phyloP scores from a whole-genome alignment of 2,113 vertebrate genomes.

The Saccopteryx leptura region DNA sequence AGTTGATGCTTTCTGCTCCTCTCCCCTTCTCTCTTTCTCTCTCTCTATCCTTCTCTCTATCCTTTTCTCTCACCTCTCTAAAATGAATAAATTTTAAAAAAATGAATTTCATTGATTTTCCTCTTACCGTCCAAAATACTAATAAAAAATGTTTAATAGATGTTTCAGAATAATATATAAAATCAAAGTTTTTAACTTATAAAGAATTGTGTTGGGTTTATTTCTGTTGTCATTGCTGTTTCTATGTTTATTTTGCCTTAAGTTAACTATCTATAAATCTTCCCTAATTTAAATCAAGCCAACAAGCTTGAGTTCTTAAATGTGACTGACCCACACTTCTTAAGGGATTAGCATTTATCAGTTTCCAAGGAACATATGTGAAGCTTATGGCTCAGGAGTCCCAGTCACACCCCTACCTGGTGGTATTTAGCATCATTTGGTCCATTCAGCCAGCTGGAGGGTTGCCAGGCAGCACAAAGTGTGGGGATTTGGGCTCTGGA shows the following conservation, averaged over 20 bases:
- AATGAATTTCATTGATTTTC: slow-evolving; percentile 4
- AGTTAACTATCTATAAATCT: slow-evolving; percentile 3
- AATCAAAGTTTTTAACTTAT: slow-evolving; percentile 21
- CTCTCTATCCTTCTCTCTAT: no score
- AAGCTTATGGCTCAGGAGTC: neutral
- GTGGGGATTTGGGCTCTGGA: neutral
- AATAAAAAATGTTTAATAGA: neutral
- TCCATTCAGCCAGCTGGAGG: neutral
- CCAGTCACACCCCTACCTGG: neutral
- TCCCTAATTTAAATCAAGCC: slow-evolving; percentile 23
- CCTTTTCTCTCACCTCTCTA: no score
- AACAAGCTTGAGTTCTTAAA: slow-evolving; percentile 1
- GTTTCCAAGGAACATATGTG: neutral
- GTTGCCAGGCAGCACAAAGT: neutral
- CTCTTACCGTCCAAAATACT: neutral
- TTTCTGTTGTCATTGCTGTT: neutral
- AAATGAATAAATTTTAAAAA: no score
- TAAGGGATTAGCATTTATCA: neutral
- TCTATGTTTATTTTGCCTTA: neutral
- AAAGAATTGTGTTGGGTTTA: neutral
- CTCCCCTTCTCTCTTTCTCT: no score
- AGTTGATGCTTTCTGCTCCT: no score
- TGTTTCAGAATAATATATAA: neutral
- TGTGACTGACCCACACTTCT: neutral
- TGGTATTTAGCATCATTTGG: neutral